phyloP scores from a whole-genome alignment of 1,140 invertebrate genomes.

The Drosophila equinoxialis region DNA sequence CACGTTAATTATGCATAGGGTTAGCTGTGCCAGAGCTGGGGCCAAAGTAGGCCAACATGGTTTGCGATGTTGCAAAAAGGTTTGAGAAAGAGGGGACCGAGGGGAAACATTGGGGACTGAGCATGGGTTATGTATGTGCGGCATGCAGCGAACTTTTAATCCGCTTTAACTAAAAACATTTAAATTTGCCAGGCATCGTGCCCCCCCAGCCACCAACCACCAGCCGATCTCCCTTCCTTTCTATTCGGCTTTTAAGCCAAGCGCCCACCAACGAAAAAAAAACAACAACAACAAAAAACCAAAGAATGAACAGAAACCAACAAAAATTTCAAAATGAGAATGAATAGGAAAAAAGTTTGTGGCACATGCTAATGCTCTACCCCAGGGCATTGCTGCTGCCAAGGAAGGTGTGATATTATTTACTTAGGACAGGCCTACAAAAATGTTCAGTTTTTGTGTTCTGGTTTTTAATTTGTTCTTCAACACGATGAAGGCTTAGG shows the following conservation, averaged over 20 bases:
- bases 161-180: slow-evolving; percentile 81
- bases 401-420: slow-evolving; percentile 26
- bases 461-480: background rate
- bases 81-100: too few relatives aligned
- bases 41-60: slow-evolving; percentile 77
- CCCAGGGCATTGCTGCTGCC: slow-evolving; percentile 1
- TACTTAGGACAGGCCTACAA: slow-evolving; percentile 17
- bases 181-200: slow-evolving; percentile 60
- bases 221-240: slow-evolving; percentile 31
- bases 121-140: slow-evolving; percentile 79
- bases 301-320: slow-evolving; percentile 42
- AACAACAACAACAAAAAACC: background rate
- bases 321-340: slow-evolving; percentile 43
- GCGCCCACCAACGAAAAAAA: slow-evolving; percentile 3
- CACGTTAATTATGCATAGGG: slow-evolving; percentile 76
- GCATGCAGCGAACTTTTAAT: slow-evolving; percentile 80
- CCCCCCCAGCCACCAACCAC: slow-evolving; percentile 1
- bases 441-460: slow-evolving; percentile 8
- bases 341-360: slow-evolving; percentile 13
- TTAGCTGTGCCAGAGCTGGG: slow-evolving; percentile 67
- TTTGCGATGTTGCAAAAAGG: slow-evolving; percentile 33
- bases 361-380: slow-evolving; percentile 17
- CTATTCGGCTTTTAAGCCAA: slow-evolving; percentile 4
- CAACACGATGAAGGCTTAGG: background rate
- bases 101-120: slow-evolving; percentile 17